phyloP scores from a whole-genome alignment of 1,140 invertebrate species.

The Bombus polaris region DNA sequence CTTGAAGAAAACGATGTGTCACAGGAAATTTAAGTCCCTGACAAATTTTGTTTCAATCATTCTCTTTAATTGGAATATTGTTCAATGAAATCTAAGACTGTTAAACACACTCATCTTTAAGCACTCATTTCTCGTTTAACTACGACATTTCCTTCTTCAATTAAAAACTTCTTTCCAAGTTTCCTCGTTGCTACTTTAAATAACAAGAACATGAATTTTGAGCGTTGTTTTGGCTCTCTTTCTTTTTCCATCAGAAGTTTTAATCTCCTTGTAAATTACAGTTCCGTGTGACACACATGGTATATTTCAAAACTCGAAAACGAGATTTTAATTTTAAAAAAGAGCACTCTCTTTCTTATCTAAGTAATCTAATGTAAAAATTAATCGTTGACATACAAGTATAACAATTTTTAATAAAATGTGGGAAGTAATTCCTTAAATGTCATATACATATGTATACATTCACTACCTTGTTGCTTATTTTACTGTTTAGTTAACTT shows the following conservation, averaged over 20 bases:
- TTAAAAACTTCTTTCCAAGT: background rate
- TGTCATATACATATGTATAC: background rate
- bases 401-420: background rate
- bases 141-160: background rate
- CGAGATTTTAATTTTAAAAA: background rate
- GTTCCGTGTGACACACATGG: background rate
- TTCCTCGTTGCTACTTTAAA: slow-evolving; percentile 11
- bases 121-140: background rate
- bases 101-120: background rate
- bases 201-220: slow-evolving; percentile 1
- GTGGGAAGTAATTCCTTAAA: background rate
- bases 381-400: background rate
- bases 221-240: background rate
- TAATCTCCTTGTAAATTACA: background rate
- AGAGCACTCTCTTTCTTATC: too few relatives aligned
- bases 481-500: background rate
- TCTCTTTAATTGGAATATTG: background rate
- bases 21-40: too few relatives aligned
- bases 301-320: background rate
- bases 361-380: too few relatives aligned
- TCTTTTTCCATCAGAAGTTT: slow-evolving; percentile 3
- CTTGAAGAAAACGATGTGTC: background rate
- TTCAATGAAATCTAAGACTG: background rate
- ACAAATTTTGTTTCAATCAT: background rate
- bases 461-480: background rate